Conservation (phyloP, 1,140 invertebrate species). For the Galleria mellonella region DNA sequence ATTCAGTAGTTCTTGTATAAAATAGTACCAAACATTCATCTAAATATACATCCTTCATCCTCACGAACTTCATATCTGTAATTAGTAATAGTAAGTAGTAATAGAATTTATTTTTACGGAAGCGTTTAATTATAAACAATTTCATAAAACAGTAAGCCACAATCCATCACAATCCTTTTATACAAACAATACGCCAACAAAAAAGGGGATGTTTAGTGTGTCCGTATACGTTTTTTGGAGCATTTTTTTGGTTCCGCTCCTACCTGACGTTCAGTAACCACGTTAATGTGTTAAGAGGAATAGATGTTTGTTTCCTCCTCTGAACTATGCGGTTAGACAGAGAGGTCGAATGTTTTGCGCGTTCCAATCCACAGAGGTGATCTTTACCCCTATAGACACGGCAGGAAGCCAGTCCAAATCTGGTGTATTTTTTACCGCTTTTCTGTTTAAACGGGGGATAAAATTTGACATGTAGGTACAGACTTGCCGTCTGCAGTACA, state of each 20-base stretch:
- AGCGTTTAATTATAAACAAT: conserved; percentile 9
- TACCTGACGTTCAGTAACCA: conserved; percentile 50
- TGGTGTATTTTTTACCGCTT: conserved; percentile 59
- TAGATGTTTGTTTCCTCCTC: conserved; percentile 27
- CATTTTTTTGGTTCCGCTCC: conserved; percentile 57
- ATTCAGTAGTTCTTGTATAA: no score
- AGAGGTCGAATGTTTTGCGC: conserved; percentile 43
- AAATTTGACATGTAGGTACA: conserved; percentile 52
- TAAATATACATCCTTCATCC: no score
- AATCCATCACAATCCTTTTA: conserved; percentile 40
- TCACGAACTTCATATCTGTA: no score
- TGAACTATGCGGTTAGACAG: conserved; percentile 19
- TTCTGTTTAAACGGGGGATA: conserved; percentile 57
- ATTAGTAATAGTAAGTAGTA: neutral
- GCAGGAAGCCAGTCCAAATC: conserved; percentile 67
- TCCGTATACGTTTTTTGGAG: conserved; percentile 43
- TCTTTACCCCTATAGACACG: conserved; percentile 32
- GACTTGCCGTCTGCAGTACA: conserved; percentile 38
- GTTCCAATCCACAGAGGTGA: conserved; percentile 23
- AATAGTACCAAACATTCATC: no score
- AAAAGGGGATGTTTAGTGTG: conserved; percentile 69
- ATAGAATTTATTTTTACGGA: neutral
- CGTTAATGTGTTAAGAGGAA: conserved; percentile 49
- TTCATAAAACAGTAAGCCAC: conserved; percentile 35
- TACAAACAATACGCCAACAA: conserved; percentile 60